Evolutionary conservation across 2,113 vertebrate genomes (phyloP).

Genomic region (Nothobranchius kuhntae): DNA sequence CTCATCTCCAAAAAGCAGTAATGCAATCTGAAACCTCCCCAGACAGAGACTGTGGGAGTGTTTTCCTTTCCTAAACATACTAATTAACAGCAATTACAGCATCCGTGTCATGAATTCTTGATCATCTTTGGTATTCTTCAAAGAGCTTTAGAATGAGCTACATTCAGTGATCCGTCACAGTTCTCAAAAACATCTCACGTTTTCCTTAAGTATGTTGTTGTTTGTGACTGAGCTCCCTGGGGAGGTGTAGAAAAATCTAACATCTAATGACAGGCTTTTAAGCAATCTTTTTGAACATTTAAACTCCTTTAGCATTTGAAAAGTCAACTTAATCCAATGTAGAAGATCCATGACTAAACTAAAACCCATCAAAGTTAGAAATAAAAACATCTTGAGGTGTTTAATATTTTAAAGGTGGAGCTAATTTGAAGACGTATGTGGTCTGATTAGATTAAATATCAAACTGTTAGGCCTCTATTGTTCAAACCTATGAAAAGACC

Average conservation of each 20-base stretch:
- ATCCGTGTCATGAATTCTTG: too few relatives aligned
- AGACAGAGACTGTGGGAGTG: too few relatives aligned
- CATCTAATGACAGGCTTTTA: background rate
- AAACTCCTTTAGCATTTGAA: background rate
- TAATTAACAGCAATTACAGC: too few relatives aligned
- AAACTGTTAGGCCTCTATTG: background rate
- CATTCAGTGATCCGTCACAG: background rate
- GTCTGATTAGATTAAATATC: background rate
- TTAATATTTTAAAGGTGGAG: background rate
- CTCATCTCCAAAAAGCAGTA: too few relatives aligned
- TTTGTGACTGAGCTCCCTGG: background rate
- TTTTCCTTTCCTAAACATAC: too few relatives aligned
- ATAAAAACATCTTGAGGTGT: slow-evolving; percentile 9
- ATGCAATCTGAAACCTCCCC: too few relatives aligned
- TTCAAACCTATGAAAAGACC: background rate
- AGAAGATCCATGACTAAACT: background rate
- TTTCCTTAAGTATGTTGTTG: background rate
- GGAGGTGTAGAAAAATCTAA: background rate
- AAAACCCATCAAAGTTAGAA: background rate
- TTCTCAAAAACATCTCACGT: background rate
- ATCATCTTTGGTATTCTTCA: too few relatives aligned
- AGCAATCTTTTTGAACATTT: background rate
- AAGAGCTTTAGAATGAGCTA: background rate
- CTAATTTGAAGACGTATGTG: background rate
- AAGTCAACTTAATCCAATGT: background rate